These are phyloP conservation scores for Hemitrygon akajei DNA, from an alignment of 2,797 vertebrate genomes.

Conservation along the genomic window DNA sequence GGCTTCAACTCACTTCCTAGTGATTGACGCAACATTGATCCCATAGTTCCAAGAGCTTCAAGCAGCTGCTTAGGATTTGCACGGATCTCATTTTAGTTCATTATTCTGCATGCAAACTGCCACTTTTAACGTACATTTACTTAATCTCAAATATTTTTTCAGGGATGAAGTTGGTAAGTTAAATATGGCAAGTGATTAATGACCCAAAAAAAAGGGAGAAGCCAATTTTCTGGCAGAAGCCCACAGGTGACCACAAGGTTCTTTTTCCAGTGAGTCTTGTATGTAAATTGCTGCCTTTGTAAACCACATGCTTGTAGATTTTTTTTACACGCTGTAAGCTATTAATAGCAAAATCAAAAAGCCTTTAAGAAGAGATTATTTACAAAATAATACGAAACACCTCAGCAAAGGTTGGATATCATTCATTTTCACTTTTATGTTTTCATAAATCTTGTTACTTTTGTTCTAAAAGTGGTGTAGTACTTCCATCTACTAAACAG, in stretches of 20 bases:
- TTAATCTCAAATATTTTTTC: no score
- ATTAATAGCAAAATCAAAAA: conserved; percentile 16
- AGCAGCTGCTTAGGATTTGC: no score
- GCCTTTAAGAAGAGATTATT: neutral
- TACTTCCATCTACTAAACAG: neutral
- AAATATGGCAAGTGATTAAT: no score
- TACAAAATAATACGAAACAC: conserved; percentile 12
- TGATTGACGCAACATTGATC: no score
- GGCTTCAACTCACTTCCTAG: no score
- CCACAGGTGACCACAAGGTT: neutral
- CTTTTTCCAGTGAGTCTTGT: neutral
- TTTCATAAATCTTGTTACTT: neutral
- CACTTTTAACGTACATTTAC: no score
- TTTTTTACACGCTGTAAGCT: neutral
- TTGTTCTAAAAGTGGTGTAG: neutral
- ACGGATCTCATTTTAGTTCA: no score
- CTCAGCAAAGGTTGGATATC: neutral
- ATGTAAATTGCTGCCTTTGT: neutral
- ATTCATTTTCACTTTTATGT: neutral
- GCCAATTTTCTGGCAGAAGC: no score
- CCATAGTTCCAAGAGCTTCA: no score
- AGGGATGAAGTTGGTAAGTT: no score
- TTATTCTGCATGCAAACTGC: no score
- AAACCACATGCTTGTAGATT: neutral
- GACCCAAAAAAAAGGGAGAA: no score